Conservation (phyloP, 2,113 vertebrate species). For the Forbesichthys papilliferus region DNA sequence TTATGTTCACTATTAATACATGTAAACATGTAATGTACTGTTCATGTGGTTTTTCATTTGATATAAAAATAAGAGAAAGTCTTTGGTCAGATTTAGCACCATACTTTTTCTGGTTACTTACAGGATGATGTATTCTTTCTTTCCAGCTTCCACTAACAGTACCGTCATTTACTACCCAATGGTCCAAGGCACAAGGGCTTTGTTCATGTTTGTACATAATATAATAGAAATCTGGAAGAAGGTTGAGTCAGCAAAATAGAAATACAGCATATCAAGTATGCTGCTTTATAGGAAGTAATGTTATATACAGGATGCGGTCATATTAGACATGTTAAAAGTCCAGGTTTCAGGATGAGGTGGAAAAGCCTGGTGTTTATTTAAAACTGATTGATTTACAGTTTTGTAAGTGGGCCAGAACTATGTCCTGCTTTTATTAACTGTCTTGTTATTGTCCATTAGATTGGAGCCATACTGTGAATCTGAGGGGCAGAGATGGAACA, state of each 20-base stretch:
- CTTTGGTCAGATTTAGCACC: no score
- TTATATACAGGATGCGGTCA: conserved; percentile 11
- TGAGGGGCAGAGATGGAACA: conserved; percentile 44
- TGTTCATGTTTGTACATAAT: no score
- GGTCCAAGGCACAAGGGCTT: no score
- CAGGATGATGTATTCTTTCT: no score
- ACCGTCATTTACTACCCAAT: no score
- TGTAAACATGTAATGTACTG: no score
- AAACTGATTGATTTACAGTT: conserved; percentile 64
- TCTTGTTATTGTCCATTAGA: conserved; percentile 65
- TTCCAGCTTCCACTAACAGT: no score
- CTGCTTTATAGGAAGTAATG: not conserved
- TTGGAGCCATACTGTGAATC: conserved; percentile 57
- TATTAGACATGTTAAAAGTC: conserved; percentile 38
- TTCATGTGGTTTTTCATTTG: no score
- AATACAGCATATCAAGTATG: conserved; percentile 2
- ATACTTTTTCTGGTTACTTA: no score
- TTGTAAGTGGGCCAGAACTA: conserved; percentile 42
- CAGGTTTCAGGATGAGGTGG: conserved; percentile 37
- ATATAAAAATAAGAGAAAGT: no score
- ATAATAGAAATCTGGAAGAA: not conserved
- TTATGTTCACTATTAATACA: no score
- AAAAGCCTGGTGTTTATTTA: conserved; percentile 60
- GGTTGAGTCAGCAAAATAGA: conserved; percentile 12
- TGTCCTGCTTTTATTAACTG: conserved; percentile 53